Conservation (phyloP, 2,888 invertebrate genomes). For the Seira musarum region DNA sequence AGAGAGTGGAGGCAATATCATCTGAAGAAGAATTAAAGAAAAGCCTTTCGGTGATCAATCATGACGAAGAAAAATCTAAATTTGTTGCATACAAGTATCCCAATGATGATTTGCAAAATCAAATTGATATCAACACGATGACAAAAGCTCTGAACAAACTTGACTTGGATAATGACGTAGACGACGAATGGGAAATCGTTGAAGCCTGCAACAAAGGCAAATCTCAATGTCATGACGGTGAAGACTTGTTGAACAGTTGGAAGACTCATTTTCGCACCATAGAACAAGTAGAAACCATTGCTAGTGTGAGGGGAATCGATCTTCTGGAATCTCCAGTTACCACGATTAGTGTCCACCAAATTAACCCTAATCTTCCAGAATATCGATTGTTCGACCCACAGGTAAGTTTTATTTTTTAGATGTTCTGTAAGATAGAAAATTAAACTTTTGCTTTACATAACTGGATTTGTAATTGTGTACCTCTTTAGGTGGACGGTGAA, state of each 20-base stretch:
- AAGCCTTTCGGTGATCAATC: conserved; percentile 62
- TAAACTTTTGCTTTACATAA: no score
- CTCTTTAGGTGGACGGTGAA: conserved; percentile 61
- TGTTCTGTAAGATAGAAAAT: conserved; percentile 16
- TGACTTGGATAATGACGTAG: conserved; percentile 60
- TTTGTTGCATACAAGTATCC: conserved; percentile 55
- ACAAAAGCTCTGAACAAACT: conserved; percentile 57
- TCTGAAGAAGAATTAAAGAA: conserved; percentile 54
- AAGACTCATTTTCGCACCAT: conserved; percentile 86
- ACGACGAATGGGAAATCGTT: conserved; percentile 68
- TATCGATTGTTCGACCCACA: conserved; percentile 61
- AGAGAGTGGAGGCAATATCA: conserved; percentile 45
- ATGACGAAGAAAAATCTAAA: conserved; percentile 50
- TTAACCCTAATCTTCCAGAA: conserved; percentile 66
- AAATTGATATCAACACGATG: conserved; percentile 58
- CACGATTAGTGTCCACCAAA: conserved; percentile 61
- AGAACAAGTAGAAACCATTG: conserved; percentile 60
- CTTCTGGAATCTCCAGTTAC: conserved; percentile 53
- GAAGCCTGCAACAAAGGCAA: conserved; percentile 63
- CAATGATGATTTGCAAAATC: conserved; percentile 2
- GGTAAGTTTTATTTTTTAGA: conserved; percentile 17
- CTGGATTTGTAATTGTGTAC: conserved; percentile 14
- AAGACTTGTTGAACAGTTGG: conserved; percentile 83
- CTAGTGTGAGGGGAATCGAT: conserved; percentile 37
- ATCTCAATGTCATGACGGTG: conserved; percentile 68